phyloP scores from a whole-genome alignment of 2,797 vertebrate genomes.

The Limnodromus scolopaceus region DNA sequence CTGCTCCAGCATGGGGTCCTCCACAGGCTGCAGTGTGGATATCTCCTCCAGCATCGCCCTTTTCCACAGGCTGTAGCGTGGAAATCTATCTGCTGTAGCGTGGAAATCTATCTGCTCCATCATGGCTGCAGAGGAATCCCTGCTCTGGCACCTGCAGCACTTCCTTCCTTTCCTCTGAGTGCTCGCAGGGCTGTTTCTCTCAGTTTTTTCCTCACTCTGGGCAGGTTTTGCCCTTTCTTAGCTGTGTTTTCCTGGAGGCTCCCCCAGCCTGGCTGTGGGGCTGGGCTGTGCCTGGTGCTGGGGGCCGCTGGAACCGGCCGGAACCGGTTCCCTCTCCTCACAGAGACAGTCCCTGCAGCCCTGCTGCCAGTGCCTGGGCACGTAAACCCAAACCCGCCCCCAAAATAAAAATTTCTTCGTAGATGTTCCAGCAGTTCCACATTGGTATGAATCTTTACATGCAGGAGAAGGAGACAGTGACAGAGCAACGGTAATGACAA shows the following conservation, averaged over 20 bases:
- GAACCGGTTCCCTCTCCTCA: background rate
- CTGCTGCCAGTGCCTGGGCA: accelerated
- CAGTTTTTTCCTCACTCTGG: background rate
- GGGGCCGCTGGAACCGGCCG: background rate
- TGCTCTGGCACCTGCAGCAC: background rate
- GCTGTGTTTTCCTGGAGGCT: accelerated
- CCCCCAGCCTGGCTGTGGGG: no score
- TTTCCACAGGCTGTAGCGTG: background rate
- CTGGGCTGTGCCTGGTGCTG: accelerated
- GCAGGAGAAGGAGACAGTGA: background rate
- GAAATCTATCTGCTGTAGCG: background rate
- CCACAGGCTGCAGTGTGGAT: accelerated
- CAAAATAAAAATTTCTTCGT: accelerated
- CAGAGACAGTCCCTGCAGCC: background rate
- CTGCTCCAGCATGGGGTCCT: background rate
- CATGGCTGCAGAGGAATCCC: background rate
- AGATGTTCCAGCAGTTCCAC: background rate
- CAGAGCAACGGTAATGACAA: no score
- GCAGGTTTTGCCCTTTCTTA: background rate
- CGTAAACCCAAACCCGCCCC: background rate
- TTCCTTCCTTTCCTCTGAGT: background rate
- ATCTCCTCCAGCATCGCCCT: background rate
- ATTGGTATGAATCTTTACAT: background rate
- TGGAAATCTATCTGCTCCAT: background rate
- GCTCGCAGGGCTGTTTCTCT: background rate